Conservation (phyloP, 2,888 invertebrate species). For the Aspidiotus destructor region DNA sequence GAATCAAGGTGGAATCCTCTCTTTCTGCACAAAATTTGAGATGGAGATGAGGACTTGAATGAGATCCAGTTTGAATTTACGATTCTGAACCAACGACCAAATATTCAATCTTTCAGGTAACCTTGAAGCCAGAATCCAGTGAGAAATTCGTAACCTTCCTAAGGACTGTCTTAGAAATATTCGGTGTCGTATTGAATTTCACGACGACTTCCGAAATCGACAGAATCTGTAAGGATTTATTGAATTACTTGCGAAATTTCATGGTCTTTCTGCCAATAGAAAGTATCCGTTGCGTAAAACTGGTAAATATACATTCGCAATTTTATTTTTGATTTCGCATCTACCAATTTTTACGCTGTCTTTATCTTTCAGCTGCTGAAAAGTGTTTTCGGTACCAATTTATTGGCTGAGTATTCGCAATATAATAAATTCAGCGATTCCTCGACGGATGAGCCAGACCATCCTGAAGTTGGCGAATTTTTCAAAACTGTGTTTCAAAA, state of each 20-base stretch:
- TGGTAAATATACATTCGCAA: constrained; percentile 6
- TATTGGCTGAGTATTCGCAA: constrained; percentile 1
- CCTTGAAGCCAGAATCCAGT: constrained; percentile 64
- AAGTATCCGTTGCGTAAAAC: constrained; percentile 11
- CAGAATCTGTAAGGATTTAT: constrained; percentile 39
- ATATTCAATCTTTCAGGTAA: constrained; percentile 49
- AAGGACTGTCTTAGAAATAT: constrained; percentile 52
- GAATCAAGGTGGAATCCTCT: no score
- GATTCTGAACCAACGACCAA: no score
- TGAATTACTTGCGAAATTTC: constrained; percentile 16
- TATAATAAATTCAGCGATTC: background rate
- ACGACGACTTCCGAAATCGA: constrained; percentile 61
- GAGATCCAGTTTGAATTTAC: no score
- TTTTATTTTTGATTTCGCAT: background rate
- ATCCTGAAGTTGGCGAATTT: no score
- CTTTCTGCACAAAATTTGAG: no score
- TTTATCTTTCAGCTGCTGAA: constrained; percentile 45
- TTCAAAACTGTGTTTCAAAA: no score
- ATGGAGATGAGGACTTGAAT: no score
- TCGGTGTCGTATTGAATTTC: constrained; percentile 62
- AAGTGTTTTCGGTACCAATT: constrained; percentile 65
- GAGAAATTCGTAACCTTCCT: constrained; percentile 62
- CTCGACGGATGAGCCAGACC: no score
- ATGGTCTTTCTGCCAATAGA: constrained; percentile 21
- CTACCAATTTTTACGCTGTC: background rate